These are phyloP conservation scores for Ptyas mucosa DNA, from an alignment of 2,113 vertebrate genomes.

Conservation along the genomic window DNA sequence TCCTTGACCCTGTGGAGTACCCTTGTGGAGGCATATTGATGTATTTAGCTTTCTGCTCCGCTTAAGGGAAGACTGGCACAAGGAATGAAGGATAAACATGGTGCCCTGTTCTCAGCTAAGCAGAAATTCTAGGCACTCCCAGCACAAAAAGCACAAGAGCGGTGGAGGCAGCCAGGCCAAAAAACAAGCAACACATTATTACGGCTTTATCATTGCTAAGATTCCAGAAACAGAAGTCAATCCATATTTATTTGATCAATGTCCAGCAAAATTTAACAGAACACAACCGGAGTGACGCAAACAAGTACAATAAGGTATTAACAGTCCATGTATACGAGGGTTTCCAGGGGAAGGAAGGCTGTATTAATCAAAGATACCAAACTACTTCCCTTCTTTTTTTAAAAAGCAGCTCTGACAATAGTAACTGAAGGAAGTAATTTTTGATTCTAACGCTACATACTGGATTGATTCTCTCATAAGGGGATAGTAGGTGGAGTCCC, in stretches of 20 bases:
- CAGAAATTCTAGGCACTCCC: neutral
- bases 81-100: neutral
- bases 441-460: neutral
- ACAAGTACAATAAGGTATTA: neutral
- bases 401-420: neutral
- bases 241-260: neutral
- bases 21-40: neutral
- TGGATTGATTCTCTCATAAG: neutral
- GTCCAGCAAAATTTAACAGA: neutral
- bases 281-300: neutral
- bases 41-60: neutral
- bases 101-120: neutral
- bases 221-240: neutral
- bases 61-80: neutral
- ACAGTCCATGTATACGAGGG: neutral
- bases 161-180: neutral
- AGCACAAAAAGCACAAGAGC: neutral
- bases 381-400: neutral
- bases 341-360: neutral
- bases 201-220: neutral
- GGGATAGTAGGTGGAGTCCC: neutral
- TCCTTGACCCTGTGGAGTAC: neutral
- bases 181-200: neutral
- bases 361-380: neutral
- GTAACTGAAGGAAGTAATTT: rapidly evolving